A percentile compares a stretch with the other conserved stretches of the same genome.
These are phyloP conservation scores for Lasioglossum zephyrum DNA, from an alignment of 2,888 invertebrate species.

Conservation along the genomic window DNA sequence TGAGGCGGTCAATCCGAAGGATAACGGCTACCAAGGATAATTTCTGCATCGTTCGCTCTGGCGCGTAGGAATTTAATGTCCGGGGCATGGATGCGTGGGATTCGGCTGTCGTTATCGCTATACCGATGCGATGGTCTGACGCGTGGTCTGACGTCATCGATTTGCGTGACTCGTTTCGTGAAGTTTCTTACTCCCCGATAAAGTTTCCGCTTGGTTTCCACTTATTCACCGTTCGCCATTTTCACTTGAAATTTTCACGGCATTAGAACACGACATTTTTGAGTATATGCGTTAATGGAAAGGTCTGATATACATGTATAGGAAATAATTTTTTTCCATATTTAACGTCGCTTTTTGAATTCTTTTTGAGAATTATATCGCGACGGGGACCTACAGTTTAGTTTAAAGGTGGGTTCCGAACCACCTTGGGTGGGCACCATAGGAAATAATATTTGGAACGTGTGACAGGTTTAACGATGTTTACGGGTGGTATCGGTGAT, in stretches of 20 bases:
- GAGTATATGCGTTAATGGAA: not conserved
- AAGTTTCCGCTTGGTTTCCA: not conserved
- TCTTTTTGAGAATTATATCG: too few relatives aligned
- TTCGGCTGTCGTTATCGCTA: not conserved
- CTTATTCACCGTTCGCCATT: not conserved
- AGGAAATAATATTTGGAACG: not conserved
- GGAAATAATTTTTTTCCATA: too few relatives aligned
- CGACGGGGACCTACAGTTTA: too few relatives aligned
- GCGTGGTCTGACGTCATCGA: constrained; percentile 30
- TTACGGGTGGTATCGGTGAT: not conserved
- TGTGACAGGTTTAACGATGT: not conserved
- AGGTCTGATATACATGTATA: not conserved
- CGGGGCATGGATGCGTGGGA: constrained; percentile 33
- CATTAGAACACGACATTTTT: not conserved
- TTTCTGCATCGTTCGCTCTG: not conserved
- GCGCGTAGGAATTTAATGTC: constrained; percentile 16
- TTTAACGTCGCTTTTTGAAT: too few relatives aligned
- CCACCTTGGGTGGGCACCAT: too few relatives aligned
- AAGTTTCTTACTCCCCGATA: not conserved
- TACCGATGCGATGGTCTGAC: not conserved
- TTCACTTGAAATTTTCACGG: not conserved
- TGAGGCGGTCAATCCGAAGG: not conserved
- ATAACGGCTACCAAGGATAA: not conserved
- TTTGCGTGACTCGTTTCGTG: not conserved
- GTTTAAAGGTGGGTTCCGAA: too few relatives aligned